phyloP scores from a whole-genome alignment of 2,888 invertebrate genomes.

The Napeogenes inachia region DNA sequence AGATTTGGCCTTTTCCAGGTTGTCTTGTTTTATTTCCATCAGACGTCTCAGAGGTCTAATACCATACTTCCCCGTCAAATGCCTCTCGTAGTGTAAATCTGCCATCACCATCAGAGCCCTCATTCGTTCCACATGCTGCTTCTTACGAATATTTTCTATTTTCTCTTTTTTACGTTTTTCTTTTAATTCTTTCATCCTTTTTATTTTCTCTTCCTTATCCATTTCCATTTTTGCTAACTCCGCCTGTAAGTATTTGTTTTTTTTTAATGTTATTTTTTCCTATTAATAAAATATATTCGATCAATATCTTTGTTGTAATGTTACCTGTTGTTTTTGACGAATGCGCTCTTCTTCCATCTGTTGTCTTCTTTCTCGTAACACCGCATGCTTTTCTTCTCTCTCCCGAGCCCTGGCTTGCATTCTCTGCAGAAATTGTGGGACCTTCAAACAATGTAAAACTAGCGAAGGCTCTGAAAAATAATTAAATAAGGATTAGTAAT shows the following conservation, averaged over 20 bases:
- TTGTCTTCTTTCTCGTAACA: constrained; percentile 65
- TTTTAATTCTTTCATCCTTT: constrained; percentile 78
- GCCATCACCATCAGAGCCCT: constrained; percentile 71
- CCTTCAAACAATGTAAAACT: constrained; percentile 72
- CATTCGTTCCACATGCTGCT: constrained; percentile 68
- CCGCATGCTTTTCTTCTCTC: constrained; percentile 75
- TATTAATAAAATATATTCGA: background rate
- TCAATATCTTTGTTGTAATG: background rate
- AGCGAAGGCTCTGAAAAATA: constrained; percentile 56
- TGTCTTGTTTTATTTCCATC: constrained; percentile 55
- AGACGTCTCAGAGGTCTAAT: constrained; percentile 54
- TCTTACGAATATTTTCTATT: constrained; percentile 78
- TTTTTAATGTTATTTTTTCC: too few relatives aligned
- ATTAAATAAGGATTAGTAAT: background rate
- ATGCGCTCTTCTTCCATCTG: constrained; percentile 72
- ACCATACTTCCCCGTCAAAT: constrained; percentile 58
- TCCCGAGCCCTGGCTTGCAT: constrained; percentile 85
- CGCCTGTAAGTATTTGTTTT: constrained; percentile 45
- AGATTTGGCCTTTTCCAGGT: constrained; percentile 63
- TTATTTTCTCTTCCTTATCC: constrained; percentile 79
- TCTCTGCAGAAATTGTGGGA: constrained; percentile 82
- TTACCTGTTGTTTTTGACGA: constrained; percentile 67
- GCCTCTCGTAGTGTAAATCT: constrained; percentile 69
- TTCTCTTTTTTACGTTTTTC: constrained; percentile 79
- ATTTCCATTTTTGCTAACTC: constrained; percentile 71